A percentile compares a stretch with the other conserved stretches of the same genome.
Conservation (phyloP, 2,888 invertebrate genomes). For the Eupeodes latifasciatus region DNA sequence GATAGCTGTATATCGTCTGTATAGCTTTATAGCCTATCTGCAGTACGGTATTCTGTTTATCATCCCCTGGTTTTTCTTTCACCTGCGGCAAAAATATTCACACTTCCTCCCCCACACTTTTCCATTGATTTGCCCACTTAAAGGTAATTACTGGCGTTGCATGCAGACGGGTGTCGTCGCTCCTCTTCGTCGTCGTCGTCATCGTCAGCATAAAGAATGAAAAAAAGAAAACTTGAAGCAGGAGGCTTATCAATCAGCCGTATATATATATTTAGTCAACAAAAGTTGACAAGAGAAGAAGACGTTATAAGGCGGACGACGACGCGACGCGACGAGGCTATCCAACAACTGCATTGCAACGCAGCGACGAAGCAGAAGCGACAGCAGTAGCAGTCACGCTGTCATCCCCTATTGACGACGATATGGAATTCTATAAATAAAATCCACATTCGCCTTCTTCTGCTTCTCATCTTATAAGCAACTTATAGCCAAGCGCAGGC, state of each 20-base stretch:
- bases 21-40: conserved; percentile 29
- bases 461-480: not conserved
- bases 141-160: conserved; percentile 64
- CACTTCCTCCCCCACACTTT: conserved; percentile 3
- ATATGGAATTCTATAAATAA: conserved; percentile 33
- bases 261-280: not conserved
- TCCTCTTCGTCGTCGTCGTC: not conserved
- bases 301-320: not conserved
- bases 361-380: conserved; percentile 60
- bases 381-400: conserved; percentile 22
- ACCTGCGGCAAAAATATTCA: conserved; percentile 58
- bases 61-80: conserved; percentile 55
- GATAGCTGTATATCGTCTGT: not conserved
- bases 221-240: not conserved
- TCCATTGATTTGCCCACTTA: conserved; percentile 57
- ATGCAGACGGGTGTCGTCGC: conserved; percentile 39
- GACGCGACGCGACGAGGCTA: no score
- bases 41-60: conserved; percentile 57
- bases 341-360: no score
- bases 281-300: conserved; percentile 49
- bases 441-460: conserved; percentile 11
- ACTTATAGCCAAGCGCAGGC: not conserved
- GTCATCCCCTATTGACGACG: not conserved
- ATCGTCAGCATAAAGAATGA: conserved; percentile 31
- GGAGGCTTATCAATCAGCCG: conserved; percentile 55